Conservation (phyloP, 2,888 invertebrate genomes). For the Caenorhabditis sinica region DNA sequence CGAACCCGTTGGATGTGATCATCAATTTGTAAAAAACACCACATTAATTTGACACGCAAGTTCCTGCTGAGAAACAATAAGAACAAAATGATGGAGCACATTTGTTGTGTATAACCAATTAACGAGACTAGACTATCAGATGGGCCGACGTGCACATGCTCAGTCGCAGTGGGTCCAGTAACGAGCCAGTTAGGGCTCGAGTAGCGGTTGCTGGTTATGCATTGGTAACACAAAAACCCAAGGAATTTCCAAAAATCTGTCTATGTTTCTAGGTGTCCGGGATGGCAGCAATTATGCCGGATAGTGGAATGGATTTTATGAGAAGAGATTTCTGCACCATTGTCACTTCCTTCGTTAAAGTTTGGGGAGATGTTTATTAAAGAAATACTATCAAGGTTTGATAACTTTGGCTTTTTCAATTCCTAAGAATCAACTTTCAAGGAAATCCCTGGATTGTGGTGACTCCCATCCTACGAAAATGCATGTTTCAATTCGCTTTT, state of each 20-base stretch:
- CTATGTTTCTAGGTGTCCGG: slow-evolving; percentile 62
- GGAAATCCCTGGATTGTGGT: slow-evolving; percentile 91
- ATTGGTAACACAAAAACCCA: slow-evolving; percentile 27
- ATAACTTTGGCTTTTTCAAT: too few relatives aligned
- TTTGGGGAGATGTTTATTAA: slow-evolving; percentile 97
- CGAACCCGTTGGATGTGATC: too few relatives aligned
- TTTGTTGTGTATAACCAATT: too few relatives aligned
- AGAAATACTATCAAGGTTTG: slow-evolving; percentile 92
- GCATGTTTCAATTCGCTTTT: not conserved
- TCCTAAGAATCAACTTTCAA: slow-evolving; percentile 7
- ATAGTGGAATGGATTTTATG: slow-evolving; percentile 98
- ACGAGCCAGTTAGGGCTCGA: slow-evolving; percentile 88
- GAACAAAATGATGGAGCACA: too few relatives aligned
- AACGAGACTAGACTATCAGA: too few relatives aligned
- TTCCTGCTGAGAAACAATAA: too few relatives aligned
- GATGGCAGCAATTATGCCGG: slow-evolving; percentile 86
- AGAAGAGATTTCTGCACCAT: slow-evolving; percentile 94
- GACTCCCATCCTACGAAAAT: slow-evolving; percentile 86
- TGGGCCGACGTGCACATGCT: slow-evolving; percentile 99
- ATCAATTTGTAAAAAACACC: too few relatives aligned
- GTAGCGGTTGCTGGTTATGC: slow-evolving; percentile 73
- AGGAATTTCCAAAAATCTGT: not conserved
- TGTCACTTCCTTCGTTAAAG: slow-evolving; percentile 98
- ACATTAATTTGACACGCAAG: too few relatives aligned
- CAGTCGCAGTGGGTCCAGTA: slow-evolving; percentile 91